Base-by-base conservation (phyloP, 2,797 vertebrate genomes). In the Chanos chanos region DNA sequence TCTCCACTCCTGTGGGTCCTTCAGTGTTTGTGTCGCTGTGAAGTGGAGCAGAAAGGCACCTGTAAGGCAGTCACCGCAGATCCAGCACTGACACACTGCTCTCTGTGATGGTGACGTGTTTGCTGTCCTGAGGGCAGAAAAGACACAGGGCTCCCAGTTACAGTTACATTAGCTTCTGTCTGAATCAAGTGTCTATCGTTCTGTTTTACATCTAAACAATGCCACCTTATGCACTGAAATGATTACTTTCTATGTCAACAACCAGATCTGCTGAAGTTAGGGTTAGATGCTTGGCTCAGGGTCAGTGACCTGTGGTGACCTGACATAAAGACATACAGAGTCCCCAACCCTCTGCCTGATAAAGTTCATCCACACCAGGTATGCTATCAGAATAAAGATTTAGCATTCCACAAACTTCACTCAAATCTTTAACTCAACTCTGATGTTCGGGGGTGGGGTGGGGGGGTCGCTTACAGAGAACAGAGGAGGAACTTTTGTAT, bases 401-500 rank as follows among this genome's bases (percentile, higher is more conserved):
- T 2, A 7, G 15, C 15, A 6, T 5, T 15, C n/a, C 6, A 5
- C n/a, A 1, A 37, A 2, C 13, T 37, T 15, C 27, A 28, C 5
- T 33, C 33, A 33, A 10, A 15, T 36, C n/a, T 36, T 13, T 36
- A n/a, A 13, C 6, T n/a, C 34, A 36, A 36, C 36, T 36, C 36
- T 36, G 13, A 41, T 19, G 41, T 7, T 16, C 39, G 18, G 3
- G 39, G 41, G 18, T 28, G 4, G 2, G 27, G 4, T 28, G 4
- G 4, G 5, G 7, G 37, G 7, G 8, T 16, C 40, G 89, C 93
- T 83, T 78, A 97, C 95, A 22, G 86, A 91, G 73, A 97, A 97
- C 2, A 97, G 89, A 43, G 95, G 93, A 0, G 94, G 94, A 0
- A 97, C 93, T 86, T 91, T 94, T 83, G 89, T 82, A 77, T 97